phyloP scores from a whole-genome alignment of 2,797 vertebrate genomes.

The Brachyrhaphis roseni region DNA sequence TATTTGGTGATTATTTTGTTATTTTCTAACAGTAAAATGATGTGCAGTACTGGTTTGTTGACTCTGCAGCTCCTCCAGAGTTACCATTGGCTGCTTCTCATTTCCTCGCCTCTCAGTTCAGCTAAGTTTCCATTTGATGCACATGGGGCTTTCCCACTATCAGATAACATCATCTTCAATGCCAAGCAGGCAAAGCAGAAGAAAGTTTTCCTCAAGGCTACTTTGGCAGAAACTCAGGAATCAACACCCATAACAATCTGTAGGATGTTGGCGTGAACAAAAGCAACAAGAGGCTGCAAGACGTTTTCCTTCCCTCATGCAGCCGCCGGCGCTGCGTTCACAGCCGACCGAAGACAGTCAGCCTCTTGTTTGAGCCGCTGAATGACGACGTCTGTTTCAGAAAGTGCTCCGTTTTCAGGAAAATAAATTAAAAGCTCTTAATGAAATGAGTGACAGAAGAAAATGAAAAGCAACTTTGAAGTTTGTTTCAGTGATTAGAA shows the following conservation, averaged over 20 bases:
- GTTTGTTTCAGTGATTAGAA: conserved; percentile 10
- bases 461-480: conserved; percentile 28
- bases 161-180: conserved; percentile 35
- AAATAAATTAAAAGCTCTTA: not conserved
- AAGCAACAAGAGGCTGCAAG: conserved; percentile 37
- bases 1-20: not conserved
- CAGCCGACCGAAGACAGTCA: conserved; percentile 40
- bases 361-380: conserved; percentile 32
- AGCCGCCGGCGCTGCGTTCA: conserved; percentile 39
- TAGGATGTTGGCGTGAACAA: conserved; percentile 43
- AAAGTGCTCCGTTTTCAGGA: not conserved
- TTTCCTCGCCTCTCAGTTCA: not conserved
- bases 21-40: not conserved
- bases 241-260: conserved; percentile 32
- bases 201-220: conserved; percentile 23
- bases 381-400: conserved; percentile 28
- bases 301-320: conserved; percentile 1
- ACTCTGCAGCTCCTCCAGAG: not conserved
- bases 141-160: conserved; percentile 7
- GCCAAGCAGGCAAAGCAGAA: conserved; percentile 6
- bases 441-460: conserved; percentile 25
- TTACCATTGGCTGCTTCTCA: not conserved
- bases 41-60: not conserved
- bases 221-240: conserved; percentile 44
- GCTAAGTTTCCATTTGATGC: not conserved